These are phyloP conservation scores for Coptodon bakossiorum DNA, from an alignment of 2,113 vertebrate species.

Conservation along the genomic window DNA sequence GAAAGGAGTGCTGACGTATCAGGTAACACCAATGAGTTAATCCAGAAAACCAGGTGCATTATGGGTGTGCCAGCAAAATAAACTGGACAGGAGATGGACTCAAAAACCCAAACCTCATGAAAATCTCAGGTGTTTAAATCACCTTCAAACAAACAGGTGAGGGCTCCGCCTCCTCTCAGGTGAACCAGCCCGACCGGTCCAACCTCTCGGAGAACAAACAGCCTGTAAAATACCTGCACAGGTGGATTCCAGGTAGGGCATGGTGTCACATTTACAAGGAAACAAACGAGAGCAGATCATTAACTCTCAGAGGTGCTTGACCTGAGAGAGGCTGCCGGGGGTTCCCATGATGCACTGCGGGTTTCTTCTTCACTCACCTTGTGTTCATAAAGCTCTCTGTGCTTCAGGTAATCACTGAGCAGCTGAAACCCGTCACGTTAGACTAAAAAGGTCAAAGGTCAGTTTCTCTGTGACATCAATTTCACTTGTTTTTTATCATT, in stretches of 20 bases:
- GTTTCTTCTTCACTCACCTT: neutral
- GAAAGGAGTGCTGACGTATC: neutral
- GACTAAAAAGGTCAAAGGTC: neutral
- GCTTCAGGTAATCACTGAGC: neutral
- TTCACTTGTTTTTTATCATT: neutral
- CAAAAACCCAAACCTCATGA: neutral
- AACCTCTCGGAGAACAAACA: fast-evolving
- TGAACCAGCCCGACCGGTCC: neutral
- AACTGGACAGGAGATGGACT: neutral
- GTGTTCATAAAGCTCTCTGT: neutral
- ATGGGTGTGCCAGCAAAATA: neutral
- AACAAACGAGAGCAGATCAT: neutral
- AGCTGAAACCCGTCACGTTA: fast-evolving
- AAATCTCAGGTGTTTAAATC: neutral
- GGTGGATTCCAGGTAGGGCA: neutral
- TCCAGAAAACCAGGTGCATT: neutral
- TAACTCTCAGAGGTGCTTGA: neutral
- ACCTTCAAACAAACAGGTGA: neutral
- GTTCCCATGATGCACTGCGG: neutral
- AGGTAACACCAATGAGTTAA: neutral
- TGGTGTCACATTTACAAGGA: neutral
- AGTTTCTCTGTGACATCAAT: neutral
- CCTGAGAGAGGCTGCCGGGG: neutral
- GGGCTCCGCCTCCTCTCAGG: neutral
- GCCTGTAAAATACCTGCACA: neutral